Conservation (phyloP, 2,797 vertebrate genomes). For the Myotis pilosus region DNA sequence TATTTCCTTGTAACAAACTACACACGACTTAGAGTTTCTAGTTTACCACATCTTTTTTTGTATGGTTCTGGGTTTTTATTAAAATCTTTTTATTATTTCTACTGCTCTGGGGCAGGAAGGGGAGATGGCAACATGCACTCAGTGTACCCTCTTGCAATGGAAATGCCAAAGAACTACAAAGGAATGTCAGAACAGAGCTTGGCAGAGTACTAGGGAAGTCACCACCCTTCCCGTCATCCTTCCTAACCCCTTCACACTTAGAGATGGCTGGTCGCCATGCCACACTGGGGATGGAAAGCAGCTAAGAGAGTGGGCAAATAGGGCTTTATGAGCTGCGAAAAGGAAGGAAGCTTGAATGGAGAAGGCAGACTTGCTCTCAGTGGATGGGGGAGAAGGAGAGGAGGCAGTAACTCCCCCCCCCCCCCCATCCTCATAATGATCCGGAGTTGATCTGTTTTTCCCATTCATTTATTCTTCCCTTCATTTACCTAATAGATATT, state of each 20-base stretch:
- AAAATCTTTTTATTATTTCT: slow-evolving; percentile 43
- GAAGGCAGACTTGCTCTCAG: background rate
- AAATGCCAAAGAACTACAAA: slow-evolving; percentile 24
- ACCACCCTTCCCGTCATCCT: slow-evolving; percentile 53
- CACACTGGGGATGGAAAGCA: background rate
- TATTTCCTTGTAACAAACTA: background rate
- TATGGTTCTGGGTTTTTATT: slow-evolving; percentile 36
- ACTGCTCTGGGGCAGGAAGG: background rate
- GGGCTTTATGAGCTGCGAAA: background rate
- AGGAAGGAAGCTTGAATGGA: background rate
- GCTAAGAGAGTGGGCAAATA: background rate
- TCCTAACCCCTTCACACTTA: slow-evolving; percentile 36
- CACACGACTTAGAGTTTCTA: background rate
- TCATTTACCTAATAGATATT: background rate
- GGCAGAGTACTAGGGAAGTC: slow-evolving; percentile 48
- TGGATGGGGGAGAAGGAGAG: background rate
- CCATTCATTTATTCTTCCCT: background rate
- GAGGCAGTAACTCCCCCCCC: background rate
- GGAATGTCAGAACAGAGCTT: slow-evolving; percentile 45
- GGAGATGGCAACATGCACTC: background rate
- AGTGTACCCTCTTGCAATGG: slow-evolving; percentile 19
- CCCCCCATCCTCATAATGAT: background rate
- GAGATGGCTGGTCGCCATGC: slow-evolving; percentile 44
- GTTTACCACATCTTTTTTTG: background rate
- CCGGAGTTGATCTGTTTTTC: background rate